phyloP scores from a whole-genome alignment of 2,888 invertebrate genomes.

The Drosophila hamatofila region DNA sequence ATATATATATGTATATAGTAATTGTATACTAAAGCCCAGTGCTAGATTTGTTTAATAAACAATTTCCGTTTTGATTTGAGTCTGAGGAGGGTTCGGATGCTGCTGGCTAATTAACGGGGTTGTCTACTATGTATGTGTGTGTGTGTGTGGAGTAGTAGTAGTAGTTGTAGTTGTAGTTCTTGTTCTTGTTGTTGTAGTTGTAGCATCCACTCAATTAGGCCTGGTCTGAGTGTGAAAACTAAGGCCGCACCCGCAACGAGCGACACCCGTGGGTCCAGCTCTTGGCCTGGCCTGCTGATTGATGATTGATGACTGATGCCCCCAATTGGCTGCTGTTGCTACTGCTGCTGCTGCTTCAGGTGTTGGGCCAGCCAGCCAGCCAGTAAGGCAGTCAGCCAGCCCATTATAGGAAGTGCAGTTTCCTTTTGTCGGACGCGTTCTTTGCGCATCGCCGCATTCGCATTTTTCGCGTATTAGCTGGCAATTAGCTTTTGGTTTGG shows the following conservation, averaged over 20 bases:
- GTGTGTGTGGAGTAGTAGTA: slow-evolving; percentile 8
- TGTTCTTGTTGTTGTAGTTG: not conserved
- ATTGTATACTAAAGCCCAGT: slow-evolving; percentile 19
- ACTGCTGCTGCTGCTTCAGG: slow-evolving; percentile 39
- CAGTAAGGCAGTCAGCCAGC: slow-evolving; percentile 25
- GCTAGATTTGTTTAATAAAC: slow-evolving; percentile 76
- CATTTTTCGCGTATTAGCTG: slow-evolving; percentile 67
- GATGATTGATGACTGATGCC: slow-evolving; percentile 25
- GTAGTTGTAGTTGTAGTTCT: not conserved
- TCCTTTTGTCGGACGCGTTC: slow-evolving; percentile 61
- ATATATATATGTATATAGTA: not conserved
- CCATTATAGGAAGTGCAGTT: slow-evolving; percentile 63
- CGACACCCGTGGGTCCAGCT: slow-evolving; percentile 16
- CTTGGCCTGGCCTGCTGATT: slow-evolving; percentile 31
- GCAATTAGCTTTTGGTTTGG: slow-evolving; percentile 59
- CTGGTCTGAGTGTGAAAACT: slow-evolving; percentile 66
- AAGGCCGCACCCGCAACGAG: slow-evolving; percentile 39
- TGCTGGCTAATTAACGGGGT: slow-evolving; percentile 55
- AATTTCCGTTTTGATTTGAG: slow-evolving; percentile 74
- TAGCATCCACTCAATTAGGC: slow-evolving; percentile 59
- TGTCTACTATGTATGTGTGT: slow-evolving; percentile 10
- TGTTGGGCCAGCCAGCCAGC: slow-evolving; percentile 19
- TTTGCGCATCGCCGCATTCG: slow-evolving; percentile 33
- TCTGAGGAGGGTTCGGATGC: slow-evolving; percentile 53
- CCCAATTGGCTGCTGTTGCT: slow-evolving; percentile 9